Evolutionary conservation across 2,113 vertebrate genomes (phyloP).

Genomic region (Sapajus apella): DNA sequence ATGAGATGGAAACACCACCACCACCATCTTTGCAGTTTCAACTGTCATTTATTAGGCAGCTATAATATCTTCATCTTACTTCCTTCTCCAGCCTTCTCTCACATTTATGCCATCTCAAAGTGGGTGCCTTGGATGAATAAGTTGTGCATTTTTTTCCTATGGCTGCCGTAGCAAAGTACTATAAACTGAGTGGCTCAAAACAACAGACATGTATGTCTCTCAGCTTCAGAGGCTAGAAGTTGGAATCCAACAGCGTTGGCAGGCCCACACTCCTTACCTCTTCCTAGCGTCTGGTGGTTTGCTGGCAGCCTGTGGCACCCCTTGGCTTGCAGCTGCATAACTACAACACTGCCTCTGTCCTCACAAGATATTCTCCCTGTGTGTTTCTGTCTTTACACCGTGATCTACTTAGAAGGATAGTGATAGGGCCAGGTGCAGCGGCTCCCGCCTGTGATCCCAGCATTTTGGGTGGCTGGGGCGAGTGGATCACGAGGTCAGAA

Average conservation of each 20-base stretch:
- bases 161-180: not conserved
- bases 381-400: not conserved
- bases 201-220: not conserved
- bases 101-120: not conserved
- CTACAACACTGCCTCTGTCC: not conserved
- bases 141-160: not conserved
- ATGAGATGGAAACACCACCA: not conserved
- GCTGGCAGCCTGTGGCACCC: not conserved
- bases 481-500: too few relatives aligned
- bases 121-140: not conserved
- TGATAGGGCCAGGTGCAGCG: too few relatives aligned
- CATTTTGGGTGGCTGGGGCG: too few relatives aligned
- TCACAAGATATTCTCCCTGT: not conserved
- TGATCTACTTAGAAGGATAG: not conserved
- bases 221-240: not conserved
- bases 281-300: not conserved
- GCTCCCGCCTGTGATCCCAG: too few relatives aligned
- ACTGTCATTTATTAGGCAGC: rapidly evolving
- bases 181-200: not conserved
- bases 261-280: not conserved
- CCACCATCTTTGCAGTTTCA: not conserved
- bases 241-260: not conserved
- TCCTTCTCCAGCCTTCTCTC: not conserved
- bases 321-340: not conserved
- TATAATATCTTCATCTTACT: not conserved